Evolutionary conservation across 1,140 invertebrate species (phyloP).

Genomic region (Medauroidea extradentata): DNA sequence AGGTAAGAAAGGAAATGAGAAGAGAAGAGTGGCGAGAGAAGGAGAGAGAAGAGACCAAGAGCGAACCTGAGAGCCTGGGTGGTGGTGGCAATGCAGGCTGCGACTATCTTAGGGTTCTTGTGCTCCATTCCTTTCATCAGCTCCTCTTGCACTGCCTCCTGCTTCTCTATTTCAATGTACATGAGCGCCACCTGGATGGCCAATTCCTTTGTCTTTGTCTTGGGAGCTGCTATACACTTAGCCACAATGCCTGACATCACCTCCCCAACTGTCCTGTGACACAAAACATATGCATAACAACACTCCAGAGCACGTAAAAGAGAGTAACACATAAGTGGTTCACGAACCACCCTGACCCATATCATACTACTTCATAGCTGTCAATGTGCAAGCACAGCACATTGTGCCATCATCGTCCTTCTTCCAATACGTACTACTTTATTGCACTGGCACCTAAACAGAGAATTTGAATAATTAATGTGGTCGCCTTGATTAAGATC

Average conservation of each 20-base stretch:
- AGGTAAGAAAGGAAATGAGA: too few relatives aligned
- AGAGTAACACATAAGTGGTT: too few relatives aligned
- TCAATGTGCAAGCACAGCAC: too few relatives aligned
- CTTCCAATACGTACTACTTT: too few relatives aligned
- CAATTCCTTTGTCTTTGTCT: constrained; percentile 87
- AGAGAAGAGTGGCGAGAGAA: neutral
- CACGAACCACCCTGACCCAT: too few relatives aligned
- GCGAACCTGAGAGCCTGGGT: constrained; percentile 65
- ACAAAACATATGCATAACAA: too few relatives aligned
- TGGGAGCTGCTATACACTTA: constrained; percentile 89
- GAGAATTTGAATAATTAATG: too few relatives aligned
- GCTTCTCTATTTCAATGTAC: constrained; percentile 95
- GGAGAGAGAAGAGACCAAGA: neutral
- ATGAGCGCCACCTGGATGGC: constrained; percentile 84
- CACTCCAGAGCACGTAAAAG: too few relatives aligned
- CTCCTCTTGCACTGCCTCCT: constrained; percentile 86
- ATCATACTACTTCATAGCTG: too few relatives aligned
- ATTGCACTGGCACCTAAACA: too few relatives aligned
- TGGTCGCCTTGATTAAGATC: too few relatives aligned
- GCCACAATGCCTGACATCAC: constrained; percentile 84
- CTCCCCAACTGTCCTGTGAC: constrained; percentile 76
- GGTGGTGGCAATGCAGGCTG: constrained; percentile 73
- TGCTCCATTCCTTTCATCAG: constrained; percentile 88
- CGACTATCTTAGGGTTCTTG: constrained; percentile 94
- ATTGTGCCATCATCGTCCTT: too few relatives aligned